Conservation (phyloP, 2,888 invertebrate genomes). For the Apomyelois bistriatella region DNA sequence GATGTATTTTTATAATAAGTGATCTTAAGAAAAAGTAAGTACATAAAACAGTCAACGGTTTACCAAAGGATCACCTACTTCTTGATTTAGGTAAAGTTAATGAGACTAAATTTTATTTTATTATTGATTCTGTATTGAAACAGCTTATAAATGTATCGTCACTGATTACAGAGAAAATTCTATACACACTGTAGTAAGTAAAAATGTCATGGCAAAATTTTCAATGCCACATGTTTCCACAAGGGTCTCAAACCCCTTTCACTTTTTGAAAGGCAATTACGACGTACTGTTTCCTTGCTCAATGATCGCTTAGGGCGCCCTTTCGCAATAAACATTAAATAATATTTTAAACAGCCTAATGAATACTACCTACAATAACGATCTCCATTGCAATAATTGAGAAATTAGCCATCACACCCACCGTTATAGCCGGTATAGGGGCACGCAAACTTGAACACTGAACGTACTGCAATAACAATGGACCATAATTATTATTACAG, state of each 20-base stretch:
- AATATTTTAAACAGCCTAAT: slow-evolving; percentile 25
- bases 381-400: slow-evolving; percentile 45
- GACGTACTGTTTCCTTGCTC: background rate
- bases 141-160: too few relatives aligned
- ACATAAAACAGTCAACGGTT: too few relatives aligned
- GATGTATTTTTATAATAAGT: too few relatives aligned
- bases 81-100: too few relatives aligned
- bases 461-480: slow-evolving; percentile 50
- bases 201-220: too few relatives aligned
- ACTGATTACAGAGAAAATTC: too few relatives aligned
- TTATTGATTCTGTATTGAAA: too few relatives aligned
- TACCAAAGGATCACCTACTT: too few relatives aligned
- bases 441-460: slow-evolving; percentile 39
- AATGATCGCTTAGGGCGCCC: slow-evolving; percentile 7
- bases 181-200: too few relatives aligned
- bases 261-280: background rate
- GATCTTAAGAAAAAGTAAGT: too few relatives aligned
- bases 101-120: too few relatives aligned
- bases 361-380: background rate
- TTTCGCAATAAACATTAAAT: slow-evolving; percentile 1
- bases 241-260: background rate
- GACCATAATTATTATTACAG: slow-evolving; percentile 46
- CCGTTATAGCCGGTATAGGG: slow-evolving; percentile 25
- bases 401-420: slow-evolving; percentile 24
- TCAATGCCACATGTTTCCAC: too few relatives aligned